These are phyloP conservation scores for Callyntrura guangdongensis DNA, from an alignment of 2,888 invertebrate species.

Conservation along the genomic window DNA sequence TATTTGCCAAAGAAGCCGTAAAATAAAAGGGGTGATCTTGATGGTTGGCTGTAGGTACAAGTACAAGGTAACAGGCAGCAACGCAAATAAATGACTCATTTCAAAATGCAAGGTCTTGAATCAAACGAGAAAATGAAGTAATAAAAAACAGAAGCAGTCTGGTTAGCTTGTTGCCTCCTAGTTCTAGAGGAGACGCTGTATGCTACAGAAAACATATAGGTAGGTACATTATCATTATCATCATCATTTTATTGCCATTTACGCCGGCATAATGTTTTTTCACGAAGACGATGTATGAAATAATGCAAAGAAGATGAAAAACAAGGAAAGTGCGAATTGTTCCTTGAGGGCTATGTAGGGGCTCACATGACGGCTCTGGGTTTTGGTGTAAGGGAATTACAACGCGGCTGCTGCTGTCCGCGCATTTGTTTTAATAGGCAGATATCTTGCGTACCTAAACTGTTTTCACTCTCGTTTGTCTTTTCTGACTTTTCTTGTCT, in stretches of 20 bases:
- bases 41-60: neutral
- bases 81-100: conserved; percentile 29
- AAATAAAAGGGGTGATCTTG: neutral
- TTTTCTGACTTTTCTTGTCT: neutral
- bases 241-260: neutral
- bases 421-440: neutral
- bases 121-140: neutral
- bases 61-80: neutral
- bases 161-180: conserved; percentile 25
- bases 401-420: neutral
- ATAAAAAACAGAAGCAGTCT: conserved; percentile 17
- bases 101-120: neutral
- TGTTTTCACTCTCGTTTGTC: conserved; percentile 4
- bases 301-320: neutral
- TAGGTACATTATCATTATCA: neutral
- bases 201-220: neutral
- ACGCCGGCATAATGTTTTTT: neutral
- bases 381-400: neutral
- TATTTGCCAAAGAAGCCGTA: neutral
- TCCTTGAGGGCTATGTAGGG: conserved; percentile 1
- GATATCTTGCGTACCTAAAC: neutral
- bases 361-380: neutral
- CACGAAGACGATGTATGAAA: neutral
- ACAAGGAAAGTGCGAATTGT: conserved; percentile 43
- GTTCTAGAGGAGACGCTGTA: neutral